These are phyloP conservation scores for Caenorhabditis doughertyi DNA, from an alignment of 2,888 invertebrate species.

Conservation along the genomic window DNA sequence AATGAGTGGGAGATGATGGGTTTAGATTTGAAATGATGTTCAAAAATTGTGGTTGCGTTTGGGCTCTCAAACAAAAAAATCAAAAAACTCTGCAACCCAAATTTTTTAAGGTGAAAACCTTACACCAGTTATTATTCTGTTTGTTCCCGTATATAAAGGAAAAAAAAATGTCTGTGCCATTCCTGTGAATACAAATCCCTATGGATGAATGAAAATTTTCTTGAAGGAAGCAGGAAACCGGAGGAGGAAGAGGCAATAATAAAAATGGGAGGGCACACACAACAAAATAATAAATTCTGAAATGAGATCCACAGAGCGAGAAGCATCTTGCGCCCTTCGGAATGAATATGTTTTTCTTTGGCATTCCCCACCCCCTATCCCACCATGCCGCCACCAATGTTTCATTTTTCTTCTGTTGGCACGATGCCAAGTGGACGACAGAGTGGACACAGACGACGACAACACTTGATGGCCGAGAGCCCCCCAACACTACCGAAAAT, in stretches of 20 bases:
- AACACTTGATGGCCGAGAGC: constrained; percentile 56
- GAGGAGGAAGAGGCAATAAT: constrained; percentile 12
- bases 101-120: too few species aligned
- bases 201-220: constrained; percentile 19
- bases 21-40: too few species aligned
- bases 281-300: constrained; percentile 61
- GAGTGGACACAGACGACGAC: constrained; percentile 36
- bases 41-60: too few species aligned
- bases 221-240: neutral
- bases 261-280: constrained; percentile 24
- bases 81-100: too few species aligned
- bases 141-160: too few species aligned
- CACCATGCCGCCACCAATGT: constrained; percentile 26
- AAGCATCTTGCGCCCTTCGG: constrained; percentile 30
- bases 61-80: too few species aligned
- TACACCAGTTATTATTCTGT: too few species aligned
- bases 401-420: constrained; percentile 46
- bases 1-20: neutral
- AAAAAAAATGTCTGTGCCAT: neutral
- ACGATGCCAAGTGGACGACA: constrained; percentile 45
- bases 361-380: neutral
- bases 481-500: constrained; percentile 52
- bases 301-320: constrained; percentile 50
- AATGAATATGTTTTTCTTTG: constrained; percentile 55
- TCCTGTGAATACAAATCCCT: constrained; percentile 25